Conservation (phyloP, 35 echinoderm and acorn worm genomes). For the Holothuria glaberrima region DNA sequence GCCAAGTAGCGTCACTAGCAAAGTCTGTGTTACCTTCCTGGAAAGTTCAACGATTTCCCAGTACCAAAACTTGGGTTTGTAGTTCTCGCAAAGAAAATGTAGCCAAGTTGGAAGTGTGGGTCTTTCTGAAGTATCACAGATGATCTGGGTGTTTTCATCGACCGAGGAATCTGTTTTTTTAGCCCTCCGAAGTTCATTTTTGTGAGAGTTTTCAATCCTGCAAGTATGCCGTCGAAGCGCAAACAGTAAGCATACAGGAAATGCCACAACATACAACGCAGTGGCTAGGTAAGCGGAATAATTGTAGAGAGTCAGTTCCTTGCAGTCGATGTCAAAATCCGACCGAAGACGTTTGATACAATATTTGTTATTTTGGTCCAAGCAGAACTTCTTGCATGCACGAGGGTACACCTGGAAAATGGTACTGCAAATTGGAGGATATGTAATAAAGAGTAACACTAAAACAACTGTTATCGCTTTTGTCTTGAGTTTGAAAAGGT, state of each 20-base stretch:
- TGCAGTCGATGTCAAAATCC: not conserved
- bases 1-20: too few species aligned
- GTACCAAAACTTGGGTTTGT: too few species aligned
- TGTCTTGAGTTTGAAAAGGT: not conserved
- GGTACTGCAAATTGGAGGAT: too few species aligned
- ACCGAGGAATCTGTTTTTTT: not conserved
- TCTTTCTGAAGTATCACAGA: not conserved
- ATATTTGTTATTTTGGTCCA: too few species aligned
- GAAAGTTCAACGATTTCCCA: too few species aligned
- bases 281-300: too few species aligned
- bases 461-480: not conserved
- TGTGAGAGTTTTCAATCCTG: not conserved
- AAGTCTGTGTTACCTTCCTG: too few species aligned
- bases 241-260: not conserved
- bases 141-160: not conserved
- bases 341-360: slow-evolving; percentile 9
- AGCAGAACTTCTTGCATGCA: too few species aligned
- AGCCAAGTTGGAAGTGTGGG: not conserved
- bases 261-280: not conserved
- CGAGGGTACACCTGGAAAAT: too few species aligned
- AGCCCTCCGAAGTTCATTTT: not conserved
- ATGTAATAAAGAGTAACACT: not conserved
- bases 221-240: not conserved
- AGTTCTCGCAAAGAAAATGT: too few species aligned
- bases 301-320: not conserved